Conservation (phyloP, 2,113 vertebrate species). For the Chaenocephalus aceratus region DNA sequence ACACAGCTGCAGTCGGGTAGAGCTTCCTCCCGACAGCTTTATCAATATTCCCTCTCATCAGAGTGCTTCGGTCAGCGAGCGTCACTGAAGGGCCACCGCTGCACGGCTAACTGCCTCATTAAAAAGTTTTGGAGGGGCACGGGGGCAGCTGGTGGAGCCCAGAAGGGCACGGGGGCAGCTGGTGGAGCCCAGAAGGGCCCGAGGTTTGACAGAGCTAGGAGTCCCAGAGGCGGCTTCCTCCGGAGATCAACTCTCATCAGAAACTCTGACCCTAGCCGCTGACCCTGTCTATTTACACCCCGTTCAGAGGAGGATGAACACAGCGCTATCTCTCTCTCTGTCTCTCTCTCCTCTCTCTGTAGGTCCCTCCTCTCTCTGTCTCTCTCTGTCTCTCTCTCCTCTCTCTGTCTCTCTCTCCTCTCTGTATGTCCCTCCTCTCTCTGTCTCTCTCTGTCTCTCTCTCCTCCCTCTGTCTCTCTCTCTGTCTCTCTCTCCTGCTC, state of each 20-base stretch:
- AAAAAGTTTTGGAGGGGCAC: conserved; percentile 80
- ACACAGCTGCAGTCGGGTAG: conserved; percentile 18
- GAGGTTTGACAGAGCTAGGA: conserved; percentile 56
- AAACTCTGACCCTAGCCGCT: conserved; percentile 68
- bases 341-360: background rate
- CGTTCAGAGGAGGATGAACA: conserved; percentile 26
- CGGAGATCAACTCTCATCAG: conserved; percentile 63
- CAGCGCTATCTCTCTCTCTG: background rate
- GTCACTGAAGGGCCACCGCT: conserved; percentile 71
- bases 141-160: conserved; percentile 38
- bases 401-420: too few relatives aligned
- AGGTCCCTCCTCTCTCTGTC: background rate
- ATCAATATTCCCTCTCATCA: conserved; percentile 83
- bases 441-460: too few relatives aligned
- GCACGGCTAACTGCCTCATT: conserved; percentile 79
- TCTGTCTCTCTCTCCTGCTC: background rate
- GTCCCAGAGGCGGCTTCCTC: conserved; percentile 57
- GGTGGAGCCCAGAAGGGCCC: conserved; percentile 40
- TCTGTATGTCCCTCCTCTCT: too few relatives aligned
- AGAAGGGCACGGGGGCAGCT: conserved; percentile 40
- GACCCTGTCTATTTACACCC: conserved; percentile 75
- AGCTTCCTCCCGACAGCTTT: conserved; percentile 72
- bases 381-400: too few relatives aligned
- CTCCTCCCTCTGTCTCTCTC: too few relatives aligned
- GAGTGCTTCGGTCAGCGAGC: conserved; percentile 64